Evolutionary conservation across 1,140 invertebrate species (phyloP).

Genomic region (Magallana gigas): DNA sequence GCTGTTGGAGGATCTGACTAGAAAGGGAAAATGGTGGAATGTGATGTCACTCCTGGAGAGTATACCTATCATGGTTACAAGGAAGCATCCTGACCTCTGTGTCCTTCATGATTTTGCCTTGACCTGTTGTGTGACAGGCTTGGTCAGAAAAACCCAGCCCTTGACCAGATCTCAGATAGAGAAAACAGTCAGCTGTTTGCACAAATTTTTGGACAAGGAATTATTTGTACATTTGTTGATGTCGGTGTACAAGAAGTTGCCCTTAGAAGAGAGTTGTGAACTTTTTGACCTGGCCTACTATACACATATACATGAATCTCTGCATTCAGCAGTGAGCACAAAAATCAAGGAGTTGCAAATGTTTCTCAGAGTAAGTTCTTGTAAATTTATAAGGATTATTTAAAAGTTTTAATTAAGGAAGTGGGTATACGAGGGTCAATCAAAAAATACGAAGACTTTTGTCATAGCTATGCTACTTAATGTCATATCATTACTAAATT

Average conservation of each 20-base stretch:
- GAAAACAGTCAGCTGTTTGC: constrained; percentile 55
- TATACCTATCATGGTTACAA: constrained; percentile 66
- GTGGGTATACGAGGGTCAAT: no score
- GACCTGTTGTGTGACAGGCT: background rate
- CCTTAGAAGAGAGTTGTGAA: constrained; percentile 70
- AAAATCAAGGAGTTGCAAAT: constrained; percentile 68
- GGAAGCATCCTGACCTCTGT: constrained; percentile 61
- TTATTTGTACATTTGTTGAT: constrained; percentile 69
- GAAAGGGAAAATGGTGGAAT: constrained; percentile 67
- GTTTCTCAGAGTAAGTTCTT: constrained; percentile 66
- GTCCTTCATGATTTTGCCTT: constrained; percentile 72
- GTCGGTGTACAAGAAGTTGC: constrained; percentile 64
- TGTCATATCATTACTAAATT: no score
- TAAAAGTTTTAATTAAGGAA: no score
- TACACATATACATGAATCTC: constrained; percentile 44
- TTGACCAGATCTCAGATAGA: constrained; percentile 41
- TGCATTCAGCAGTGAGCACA: constrained; percentile 56
- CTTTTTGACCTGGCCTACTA: constrained; percentile 69
- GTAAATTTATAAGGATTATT: background rate
- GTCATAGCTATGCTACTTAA: no score
- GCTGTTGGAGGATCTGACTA: constrained; percentile 66
- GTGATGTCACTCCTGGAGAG: constrained; percentile 68
- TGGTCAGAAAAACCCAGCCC: background rate
- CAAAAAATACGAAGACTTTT: no score
- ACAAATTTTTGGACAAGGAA: constrained; percentile 60